These are phyloP conservation scores for Hypomecis atomaria DNA, from an alignment of 2,888 invertebrate genomes.

Conservation along the genomic window DNA sequence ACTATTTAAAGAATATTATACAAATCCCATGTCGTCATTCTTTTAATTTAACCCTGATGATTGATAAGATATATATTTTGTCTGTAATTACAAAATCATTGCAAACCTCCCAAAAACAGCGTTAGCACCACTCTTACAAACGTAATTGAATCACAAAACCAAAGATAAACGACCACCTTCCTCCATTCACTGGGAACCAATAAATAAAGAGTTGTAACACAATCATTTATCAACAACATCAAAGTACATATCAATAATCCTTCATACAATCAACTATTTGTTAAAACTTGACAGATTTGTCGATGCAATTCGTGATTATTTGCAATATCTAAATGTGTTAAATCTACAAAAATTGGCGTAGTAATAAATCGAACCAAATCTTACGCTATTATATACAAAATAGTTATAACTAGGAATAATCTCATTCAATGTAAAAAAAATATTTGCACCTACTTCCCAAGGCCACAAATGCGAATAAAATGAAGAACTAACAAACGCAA, in stretches of 20 bases:
- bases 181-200: constrained; percentile 47
- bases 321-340: constrained; percentile 49
- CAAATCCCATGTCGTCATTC: constrained; percentile 1
- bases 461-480: constrained; percentile 54
- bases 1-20: background rate
- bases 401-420: constrained; percentile 75
- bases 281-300: constrained; percentile 26
- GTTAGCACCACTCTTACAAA: constrained; percentile 54
- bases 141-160: constrained; percentile 57
- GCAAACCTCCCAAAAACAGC: constrained; percentile 42
- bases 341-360: constrained; percentile 64
- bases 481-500: background rate
- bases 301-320: constrained; percentile 46
- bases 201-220: constrained; percentile 54
- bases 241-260: constrained; percentile 41
- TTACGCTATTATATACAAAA: constrained; percentile 77
- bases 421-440: constrained; percentile 75
- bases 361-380: constrained; percentile 64
- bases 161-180: constrained; percentile 53
- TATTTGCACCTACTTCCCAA: constrained; percentile 67
- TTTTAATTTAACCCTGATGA: constrained; percentile 2
- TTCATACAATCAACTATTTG: constrained; percentile 29
- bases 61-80: background rate
- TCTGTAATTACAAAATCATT: constrained; percentile 32
- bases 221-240: constrained; percentile 46